phyloP scores from a whole-genome alignment of 2,113 vertebrate genomes.

The Microcebus griseorufus region DNA sequence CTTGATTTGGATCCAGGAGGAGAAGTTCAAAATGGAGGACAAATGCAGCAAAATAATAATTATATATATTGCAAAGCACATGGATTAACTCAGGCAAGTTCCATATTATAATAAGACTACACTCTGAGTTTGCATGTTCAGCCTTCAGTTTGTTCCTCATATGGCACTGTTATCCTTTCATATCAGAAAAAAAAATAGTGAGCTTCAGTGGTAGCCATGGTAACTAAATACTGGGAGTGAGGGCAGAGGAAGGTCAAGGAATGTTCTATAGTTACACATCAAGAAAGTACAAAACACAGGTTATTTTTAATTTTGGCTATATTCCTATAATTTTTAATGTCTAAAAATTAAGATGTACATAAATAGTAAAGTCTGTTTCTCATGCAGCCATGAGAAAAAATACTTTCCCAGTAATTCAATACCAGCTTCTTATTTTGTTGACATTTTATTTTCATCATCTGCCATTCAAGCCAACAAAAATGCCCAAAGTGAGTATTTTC shows the following conservation, averaged over 20 bases:
- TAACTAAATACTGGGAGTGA: slow-evolving; percentile 48
- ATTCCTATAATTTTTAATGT: slow-evolving; percentile 63
- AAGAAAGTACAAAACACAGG: slow-evolving; percentile 71
- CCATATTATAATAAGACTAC: not conserved
- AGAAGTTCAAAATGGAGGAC: not conserved
- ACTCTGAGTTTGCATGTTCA: not conserved
- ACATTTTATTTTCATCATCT: slow-evolving; percentile 75
- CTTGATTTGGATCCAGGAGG: not conserved
- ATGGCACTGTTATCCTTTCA: not conserved
- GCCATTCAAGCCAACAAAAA: slow-evolving; percentile 73
- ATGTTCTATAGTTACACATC: slow-evolving; percentile 65
- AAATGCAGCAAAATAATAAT: not conserved
- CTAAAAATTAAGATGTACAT: slow-evolving; percentile 71
- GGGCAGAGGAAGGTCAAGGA: slow-evolving; percentile 60
- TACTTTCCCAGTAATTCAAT: slow-evolving; percentile 74
- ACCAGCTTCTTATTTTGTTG: slow-evolving; percentile 74
- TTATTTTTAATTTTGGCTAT: slow-evolving; percentile 79
- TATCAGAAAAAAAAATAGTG: not conserved
- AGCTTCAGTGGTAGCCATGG: slow-evolving; percentile 31
- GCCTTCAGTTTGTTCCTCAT: not conserved
- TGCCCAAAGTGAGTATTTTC: slow-evolving; percentile 63
- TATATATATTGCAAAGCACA: not conserved
- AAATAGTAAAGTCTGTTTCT: slow-evolving; percentile 75
- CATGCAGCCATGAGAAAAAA: slow-evolving; percentile 77
- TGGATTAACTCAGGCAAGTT: not conserved